Conservation (phyloP, 2,888 invertebrate genomes). For the Therioaphis trifolii region DNA sequence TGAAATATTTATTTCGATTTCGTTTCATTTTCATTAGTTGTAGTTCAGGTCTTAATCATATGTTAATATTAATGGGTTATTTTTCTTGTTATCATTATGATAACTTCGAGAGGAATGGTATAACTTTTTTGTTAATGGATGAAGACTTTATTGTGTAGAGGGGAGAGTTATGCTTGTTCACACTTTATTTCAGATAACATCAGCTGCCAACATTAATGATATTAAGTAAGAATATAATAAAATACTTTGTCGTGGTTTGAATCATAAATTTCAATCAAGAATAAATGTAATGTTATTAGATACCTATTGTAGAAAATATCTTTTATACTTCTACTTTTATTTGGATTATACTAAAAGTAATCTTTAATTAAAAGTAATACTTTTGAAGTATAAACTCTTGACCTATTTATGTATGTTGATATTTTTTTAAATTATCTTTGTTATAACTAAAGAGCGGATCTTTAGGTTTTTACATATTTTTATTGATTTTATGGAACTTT, state of each 20-base stretch:
- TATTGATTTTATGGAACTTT: no score
- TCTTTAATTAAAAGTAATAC: no score
- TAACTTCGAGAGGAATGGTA: neutral
- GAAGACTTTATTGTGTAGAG: neutral
- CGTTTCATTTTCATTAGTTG: neutral
- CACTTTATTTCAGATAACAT: neutral
- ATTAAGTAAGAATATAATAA: neutral
- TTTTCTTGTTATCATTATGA: conserved; percentile 40
- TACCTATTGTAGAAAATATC: no score
- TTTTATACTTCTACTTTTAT: neutral
- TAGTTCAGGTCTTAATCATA: neutral
- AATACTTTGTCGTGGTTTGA: neutral
- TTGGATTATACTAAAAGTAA: neutral
- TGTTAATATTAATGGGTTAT: conserved; percentile 35
- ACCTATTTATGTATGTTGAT: no score
- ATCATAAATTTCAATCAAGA: neutral
- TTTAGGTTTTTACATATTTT: no score
- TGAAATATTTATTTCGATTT: neutral
- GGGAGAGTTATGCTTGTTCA: neutral
- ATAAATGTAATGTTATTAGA: neutral
- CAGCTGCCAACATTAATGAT: neutral
- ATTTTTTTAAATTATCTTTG: no score
- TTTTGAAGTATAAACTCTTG: no score
- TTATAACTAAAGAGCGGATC: no score
- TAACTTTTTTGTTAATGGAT: neutral